Evolutionary conservation across 37 sponge, comb jelly and placozoan species (phyloP), one percentile per base, ranked within the genome.

Genomic region (Crambe crambe): DNA sequence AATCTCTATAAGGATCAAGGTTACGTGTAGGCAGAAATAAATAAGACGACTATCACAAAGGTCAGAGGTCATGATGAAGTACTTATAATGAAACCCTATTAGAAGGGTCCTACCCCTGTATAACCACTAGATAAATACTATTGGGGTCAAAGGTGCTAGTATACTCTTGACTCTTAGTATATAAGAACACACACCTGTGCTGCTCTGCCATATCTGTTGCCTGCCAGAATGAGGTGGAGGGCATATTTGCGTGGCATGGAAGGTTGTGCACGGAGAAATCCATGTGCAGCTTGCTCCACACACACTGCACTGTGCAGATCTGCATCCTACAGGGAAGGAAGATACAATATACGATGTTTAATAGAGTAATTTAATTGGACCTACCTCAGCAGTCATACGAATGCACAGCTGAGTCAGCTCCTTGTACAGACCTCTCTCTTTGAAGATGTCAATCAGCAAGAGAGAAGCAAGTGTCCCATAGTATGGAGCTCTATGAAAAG

Each of bases 251-350:
- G 74, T 0, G 56, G 40, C 83, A 89, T 90, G 35, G 87, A 79
- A 8, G 87, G 89, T 15, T 76, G 56, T 63, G 73, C 30, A 0
- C 79, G 68, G 20, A 92, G 90, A 67, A 89, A 97, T 56, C 89
- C 80, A n/a, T n/a, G n/a, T 34, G 96, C 99, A 2, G 95, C 96
- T 81, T 98, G 96, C 85, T 96, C 97, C 30, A 94, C 44, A 58
- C 83, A 84, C 74, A 96, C 82, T 22, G 94, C 91, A 81, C 83
- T 80, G 23, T 58, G 77, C 35, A 96, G 79, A 54, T 96, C 94
- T 65, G 75, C 65, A 37, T 89, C 82, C 80, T 79, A 54, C 2
- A 56, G 51, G 12, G 51, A 47, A 47, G 51, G 51, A 47, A 47
- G 51, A 12, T 15, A 47, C 10, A 47, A 12, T 6, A 12, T 47